Evolutionary conservation across 2,888 invertebrate genomes (phyloP), one percentile per base, ranked within the genome.

Genomic region (Actias luna): DNA sequence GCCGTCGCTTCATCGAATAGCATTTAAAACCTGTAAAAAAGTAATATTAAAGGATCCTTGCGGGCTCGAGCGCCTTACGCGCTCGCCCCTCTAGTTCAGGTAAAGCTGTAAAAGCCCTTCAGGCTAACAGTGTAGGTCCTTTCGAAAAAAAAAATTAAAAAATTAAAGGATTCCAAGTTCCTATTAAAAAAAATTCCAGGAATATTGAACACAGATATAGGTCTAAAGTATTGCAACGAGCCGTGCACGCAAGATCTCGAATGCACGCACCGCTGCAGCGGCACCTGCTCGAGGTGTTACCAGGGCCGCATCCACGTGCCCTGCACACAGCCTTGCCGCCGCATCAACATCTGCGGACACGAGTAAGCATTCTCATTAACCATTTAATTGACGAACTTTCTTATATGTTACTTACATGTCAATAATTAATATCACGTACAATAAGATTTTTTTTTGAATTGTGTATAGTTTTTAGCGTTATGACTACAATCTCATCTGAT

Each of bases 301-400:
- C 93, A 93, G 74, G 94, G 94, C 50, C 90, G 95, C 10, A 79
- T 95, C 62, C 96, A 96, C 79, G 75, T 72, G 63, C 83, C 92
- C 25, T 96, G 95, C 80, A 67, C 70, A 36, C 86, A 93, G 69
- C 80, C 84, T 22, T 96, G 96, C 80, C 86, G 88, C 5, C 90
- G 89, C 60, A 70, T 77, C 14, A 89, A 95, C 65, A 92, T 95
- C 58, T 95, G 96, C 78, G 94, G 94, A 35, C 95, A 95, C 76
- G 81, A 88, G 93, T 94, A 74, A 83, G 84, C 7, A 29, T 50
- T 25, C n/a, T 22, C 22, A 22, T 25, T 50, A 22, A 50, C 22
- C 25, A 50, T 2, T 25, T 25, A 8, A 50, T 18, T 36, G 36
- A 36, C 39, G 16, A 3, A 36, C 39, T 14, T 16, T 16, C 39